Evolutionary conservation across 1,140 invertebrate species (phyloP).

Genomic region (Drosophila ananassae): DNA sequence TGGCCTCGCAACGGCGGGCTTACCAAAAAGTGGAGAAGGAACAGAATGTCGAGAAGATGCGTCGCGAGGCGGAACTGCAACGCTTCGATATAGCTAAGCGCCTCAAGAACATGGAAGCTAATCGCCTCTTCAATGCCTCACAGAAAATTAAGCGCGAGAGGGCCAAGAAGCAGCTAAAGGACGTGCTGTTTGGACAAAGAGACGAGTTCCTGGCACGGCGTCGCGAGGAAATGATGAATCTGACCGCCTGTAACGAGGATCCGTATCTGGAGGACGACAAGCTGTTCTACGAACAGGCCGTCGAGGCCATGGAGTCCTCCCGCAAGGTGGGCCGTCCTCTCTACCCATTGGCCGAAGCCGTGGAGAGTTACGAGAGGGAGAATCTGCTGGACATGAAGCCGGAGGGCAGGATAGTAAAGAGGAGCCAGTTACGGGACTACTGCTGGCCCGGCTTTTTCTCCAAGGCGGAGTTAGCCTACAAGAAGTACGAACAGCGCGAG

Average conservation of each 20-base stretch:
- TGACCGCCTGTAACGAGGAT: constrained; percentile 51
- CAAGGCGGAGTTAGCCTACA: constrained; percentile 59
- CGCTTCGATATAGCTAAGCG: constrained; percentile 58
- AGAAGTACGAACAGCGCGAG: constrained; percentile 63
- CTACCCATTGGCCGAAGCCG: constrained; percentile 49
- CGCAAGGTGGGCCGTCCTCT: constrained; percentile 50
- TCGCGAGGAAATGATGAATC: constrained; percentile 42
- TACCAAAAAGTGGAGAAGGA: constrained; percentile 32
- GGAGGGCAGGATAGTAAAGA: constrained; percentile 26
- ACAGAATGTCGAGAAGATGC: not conserved
- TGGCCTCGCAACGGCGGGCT: constrained; percentile 40
- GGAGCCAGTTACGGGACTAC: constrained; percentile 39
- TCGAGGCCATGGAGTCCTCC: constrained; percentile 38
- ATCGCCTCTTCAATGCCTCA: constrained; percentile 18
- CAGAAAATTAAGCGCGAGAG: constrained; percentile 16
- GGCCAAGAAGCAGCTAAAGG: constrained; percentile 16
- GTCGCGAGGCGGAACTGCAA: constrained; percentile 28
- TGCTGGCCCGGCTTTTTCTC: constrained; percentile 63
- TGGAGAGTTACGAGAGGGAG: constrained; percentile 28
- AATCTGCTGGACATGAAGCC: constrained; percentile 54
- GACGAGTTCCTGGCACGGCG: constrained; percentile 43
- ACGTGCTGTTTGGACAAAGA: constrained; percentile 30
- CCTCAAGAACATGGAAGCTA: constrained; percentile 42
- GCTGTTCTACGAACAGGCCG: constrained; percentile 51
- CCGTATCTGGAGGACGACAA: constrained; percentile 54